phyloP scores from a whole-genome alignment of 2,797 vertebrate genomes.

The Liasis olivaceus region DNA sequence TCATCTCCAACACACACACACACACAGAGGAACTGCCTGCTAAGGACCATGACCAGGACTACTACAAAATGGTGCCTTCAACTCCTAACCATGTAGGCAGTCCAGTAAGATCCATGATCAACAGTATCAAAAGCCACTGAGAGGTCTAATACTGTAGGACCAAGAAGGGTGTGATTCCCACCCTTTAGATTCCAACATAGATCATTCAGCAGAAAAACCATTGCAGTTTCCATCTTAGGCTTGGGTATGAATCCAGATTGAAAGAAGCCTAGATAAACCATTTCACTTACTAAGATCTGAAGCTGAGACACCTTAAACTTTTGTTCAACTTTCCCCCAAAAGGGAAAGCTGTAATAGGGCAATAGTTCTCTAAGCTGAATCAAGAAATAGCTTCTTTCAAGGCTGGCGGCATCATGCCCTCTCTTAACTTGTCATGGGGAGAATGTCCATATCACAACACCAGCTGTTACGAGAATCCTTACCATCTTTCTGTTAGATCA shows the following conservation, averaged over 20 bases:
- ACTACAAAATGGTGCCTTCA: background rate
- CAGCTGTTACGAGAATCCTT: background rate
- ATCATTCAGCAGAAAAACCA: background rate
- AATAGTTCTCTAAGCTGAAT: background rate
- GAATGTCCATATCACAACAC: background rate
- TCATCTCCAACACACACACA: background rate
- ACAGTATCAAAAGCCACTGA: background rate
- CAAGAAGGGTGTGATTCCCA: too few species aligned
- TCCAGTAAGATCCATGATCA: background rate
- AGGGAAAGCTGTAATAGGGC: background rate
- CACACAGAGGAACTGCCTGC: background rate
- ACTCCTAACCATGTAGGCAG: background rate
- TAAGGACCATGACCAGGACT: background rate
- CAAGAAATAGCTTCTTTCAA: background rate
- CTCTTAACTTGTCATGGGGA: background rate
- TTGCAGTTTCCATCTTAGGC: background rate
- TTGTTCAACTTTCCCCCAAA: background rate
- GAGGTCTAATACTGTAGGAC: background rate
- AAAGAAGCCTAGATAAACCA: background rate
- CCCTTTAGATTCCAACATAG: too few species aligned
- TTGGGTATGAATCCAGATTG: background rate
- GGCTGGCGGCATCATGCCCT: background rate
- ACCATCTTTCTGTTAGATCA: background rate
- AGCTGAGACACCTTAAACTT: background rate
- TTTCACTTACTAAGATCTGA: background rate